Evolutionary conservation across 2,888 invertebrate species (phyloP).

Genomic region (Campoplex nolae): DNA sequence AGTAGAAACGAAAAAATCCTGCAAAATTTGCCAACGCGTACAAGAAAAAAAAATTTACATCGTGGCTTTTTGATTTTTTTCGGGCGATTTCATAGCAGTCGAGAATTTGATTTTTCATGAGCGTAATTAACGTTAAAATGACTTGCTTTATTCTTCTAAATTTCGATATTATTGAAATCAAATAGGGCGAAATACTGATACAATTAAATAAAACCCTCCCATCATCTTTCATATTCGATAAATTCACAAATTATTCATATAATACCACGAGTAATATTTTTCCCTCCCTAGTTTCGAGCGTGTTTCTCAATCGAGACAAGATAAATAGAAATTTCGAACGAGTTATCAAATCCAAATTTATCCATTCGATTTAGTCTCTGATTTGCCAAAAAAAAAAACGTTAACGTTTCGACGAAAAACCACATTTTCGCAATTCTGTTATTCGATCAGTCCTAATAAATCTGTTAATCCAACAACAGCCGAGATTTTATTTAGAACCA

Average conservation of each 20-base stretch:
- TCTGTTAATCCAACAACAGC: constrained; percentile 9
- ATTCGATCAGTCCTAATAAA: not conserved
- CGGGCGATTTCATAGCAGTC: not conserved
- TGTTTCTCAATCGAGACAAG: not conserved
- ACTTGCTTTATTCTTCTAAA: not conserved
- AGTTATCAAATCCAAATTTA: not conserved
- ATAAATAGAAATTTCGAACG: not conserved
- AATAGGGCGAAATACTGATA: constrained; percentile 23
- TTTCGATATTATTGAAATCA: not conserved
- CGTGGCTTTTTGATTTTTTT: not conserved
- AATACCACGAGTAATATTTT: constrained; percentile 18
- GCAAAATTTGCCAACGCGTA: not conserved
- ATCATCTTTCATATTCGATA: not conserved
- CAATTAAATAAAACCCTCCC: not conserved
- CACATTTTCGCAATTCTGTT: not conserved
- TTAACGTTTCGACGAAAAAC: not conserved
- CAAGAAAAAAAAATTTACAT: not conserved
- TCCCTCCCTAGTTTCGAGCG: not conserved
- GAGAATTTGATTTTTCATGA: too few relatives aligned
- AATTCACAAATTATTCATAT: not conserved
- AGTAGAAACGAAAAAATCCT: not conserved
- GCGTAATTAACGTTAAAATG: constrained; percentile 12
- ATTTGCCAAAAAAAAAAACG: not conserved
- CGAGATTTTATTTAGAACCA: constrained; percentile 5
- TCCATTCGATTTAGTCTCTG: not conserved